phyloP scores from a whole-genome alignment of 2,113 vertebrate genomes.

The Sturnira hondurensis region DNA sequence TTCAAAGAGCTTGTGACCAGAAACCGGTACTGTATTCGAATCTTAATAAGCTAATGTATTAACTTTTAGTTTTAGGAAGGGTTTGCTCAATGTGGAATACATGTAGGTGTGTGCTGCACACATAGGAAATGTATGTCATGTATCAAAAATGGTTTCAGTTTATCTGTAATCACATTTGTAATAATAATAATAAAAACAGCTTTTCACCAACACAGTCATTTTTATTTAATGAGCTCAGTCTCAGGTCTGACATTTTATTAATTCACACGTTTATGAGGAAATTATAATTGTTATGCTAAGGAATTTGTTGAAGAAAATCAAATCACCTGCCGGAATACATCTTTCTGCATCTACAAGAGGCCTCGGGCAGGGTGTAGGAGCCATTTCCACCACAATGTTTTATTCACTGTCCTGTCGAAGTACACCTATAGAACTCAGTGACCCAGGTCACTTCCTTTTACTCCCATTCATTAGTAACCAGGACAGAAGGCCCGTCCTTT shows the following conservation, averaged over 20 bases:
- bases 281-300: neutral
- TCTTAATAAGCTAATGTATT: conserved; percentile 43
- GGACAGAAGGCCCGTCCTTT: neutral
- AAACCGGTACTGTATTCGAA: conserved; percentile 25
- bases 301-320: neutral
- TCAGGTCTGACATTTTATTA: neutral
- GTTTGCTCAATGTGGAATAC: conserved; percentile 7
- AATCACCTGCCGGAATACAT: neutral
- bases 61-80: conserved; percentile 3
- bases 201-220: conserved; percentile 18
- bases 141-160: conserved; percentile 15
- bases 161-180: conserved; percentile 55
- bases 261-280: neutral
- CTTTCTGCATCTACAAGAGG: neutral
- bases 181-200: conserved; percentile 38
- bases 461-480: neutral
- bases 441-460: neutral
- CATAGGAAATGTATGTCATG: conserved; percentile 15
- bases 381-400: conserved; percentile 10
- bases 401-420: neutral
- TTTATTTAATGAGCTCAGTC: conserved; percentile 47
- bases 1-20: conserved; percentile 6
- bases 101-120: neutral
- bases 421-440: neutral
- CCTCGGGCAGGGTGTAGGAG: neutral